Conservation (phyloP, 2,888 invertebrate genomes). For the Acrobasis consociella region DNA sequence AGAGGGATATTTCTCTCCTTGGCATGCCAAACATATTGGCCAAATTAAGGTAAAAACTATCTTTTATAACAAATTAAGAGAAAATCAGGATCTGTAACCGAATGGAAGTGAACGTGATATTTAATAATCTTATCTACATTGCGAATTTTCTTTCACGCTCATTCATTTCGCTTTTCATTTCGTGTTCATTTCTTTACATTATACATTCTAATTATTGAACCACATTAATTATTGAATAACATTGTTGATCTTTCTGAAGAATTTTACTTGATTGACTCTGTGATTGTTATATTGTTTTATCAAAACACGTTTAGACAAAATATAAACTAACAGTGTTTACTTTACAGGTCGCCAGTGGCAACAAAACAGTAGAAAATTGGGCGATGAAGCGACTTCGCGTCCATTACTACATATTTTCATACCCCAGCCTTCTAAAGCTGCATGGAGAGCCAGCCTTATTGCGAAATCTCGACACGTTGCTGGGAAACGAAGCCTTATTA, state of each 20-base stretch:
- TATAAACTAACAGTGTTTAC: background rate
- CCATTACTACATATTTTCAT: conserved; percentile 91
- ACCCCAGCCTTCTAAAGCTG: conserved; percentile 90
- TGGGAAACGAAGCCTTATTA: conserved; percentile 92
- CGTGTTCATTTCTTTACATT: too few relatives aligned
- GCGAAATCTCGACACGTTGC: conserved; percentile 86
- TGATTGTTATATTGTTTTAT: too few relatives aligned
- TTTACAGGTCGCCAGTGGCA: conserved; percentile 87
- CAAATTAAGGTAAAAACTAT: conserved; percentile 83
- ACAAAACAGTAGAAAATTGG: conserved; percentile 90
- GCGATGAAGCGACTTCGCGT: conserved; percentile 87
- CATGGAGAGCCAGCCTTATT: conserved; percentile 90
- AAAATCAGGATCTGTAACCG: background rate
- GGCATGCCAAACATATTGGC: conserved; percentile 93
- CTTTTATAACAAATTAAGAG: background rate
- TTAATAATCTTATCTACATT: too few relatives aligned
- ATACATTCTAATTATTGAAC: too few relatives aligned
- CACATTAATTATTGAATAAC: too few relatives aligned
- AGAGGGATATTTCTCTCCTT: conserved; percentile 92
- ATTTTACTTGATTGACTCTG: too few relatives aligned
- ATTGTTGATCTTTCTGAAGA: too few relatives aligned
- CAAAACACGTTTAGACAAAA: too few relatives aligned
- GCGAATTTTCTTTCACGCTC: too few relatives aligned
- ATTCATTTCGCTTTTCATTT: too few relatives aligned
- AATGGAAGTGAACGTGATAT: background rate